These are phyloP conservation scores for Rapana venosa DNA, from an alignment of 2,888 invertebrate species.

Conservation along the genomic window DNA sequence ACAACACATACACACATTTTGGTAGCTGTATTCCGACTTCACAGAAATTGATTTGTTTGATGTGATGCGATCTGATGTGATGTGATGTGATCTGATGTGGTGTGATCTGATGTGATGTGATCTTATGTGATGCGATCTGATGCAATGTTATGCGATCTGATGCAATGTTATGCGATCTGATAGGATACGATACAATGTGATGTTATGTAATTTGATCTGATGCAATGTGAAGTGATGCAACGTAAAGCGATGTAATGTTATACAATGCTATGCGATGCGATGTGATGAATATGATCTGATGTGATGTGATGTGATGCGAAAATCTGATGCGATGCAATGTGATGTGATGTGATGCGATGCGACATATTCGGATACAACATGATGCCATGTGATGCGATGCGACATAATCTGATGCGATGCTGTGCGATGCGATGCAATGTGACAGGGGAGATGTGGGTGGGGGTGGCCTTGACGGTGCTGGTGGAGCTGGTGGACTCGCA, in stretches of 20 bases:
- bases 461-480: conserved; percentile 76
- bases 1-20: too few species aligned
- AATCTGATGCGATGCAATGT: too few species aligned
- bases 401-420: too few species aligned
- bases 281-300: background rate
- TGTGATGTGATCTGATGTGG: too few species aligned
- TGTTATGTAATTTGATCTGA: background rate
- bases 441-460: conserved; percentile 79
- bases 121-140: background rate
- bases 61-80: too few species aligned
- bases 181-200: background rate
- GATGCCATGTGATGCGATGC: too few species aligned
- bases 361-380: too few species aligned
- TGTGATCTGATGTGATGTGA: background rate
- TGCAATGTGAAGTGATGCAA: background rate
- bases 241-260: background rate
- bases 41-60: too few species aligned
- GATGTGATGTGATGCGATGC: too few species aligned
- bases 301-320: too few species aligned
- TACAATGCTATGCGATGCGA: background rate
- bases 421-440: background rate
- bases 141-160: background rate
- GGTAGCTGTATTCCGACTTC: too few species aligned
- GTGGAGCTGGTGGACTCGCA: conserved; percentile 77
- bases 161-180: background rate